Conservation (phyloP, 2,113 vertebrate species). For the Anolis carolinensis region DNA sequence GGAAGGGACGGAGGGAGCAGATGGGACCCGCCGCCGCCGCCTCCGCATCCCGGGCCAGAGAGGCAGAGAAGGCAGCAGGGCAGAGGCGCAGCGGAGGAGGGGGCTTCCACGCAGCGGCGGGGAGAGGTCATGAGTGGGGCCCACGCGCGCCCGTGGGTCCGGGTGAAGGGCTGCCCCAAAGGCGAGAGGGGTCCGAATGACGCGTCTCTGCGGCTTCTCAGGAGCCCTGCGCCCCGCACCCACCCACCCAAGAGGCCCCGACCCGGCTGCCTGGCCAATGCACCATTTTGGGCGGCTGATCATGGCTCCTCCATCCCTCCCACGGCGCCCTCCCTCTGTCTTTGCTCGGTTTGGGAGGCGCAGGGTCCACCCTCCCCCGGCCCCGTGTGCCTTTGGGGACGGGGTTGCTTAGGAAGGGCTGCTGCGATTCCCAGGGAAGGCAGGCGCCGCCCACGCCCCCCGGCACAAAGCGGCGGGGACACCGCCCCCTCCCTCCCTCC, state of each 20-base stretch:
- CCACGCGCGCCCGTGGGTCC: too few species aligned
- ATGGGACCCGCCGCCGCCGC: not conserved
- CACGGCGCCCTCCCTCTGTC: too few species aligned
- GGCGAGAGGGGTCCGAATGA: too few species aligned
- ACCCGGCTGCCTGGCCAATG: slow-evolving; percentile 47
- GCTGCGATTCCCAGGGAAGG: not conserved
- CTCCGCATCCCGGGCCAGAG: not conserved
- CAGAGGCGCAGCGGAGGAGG: not conserved
- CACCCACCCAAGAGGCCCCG: not conserved
- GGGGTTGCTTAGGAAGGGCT: too few species aligned
- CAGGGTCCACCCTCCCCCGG: too few species aligned
- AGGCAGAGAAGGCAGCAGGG: not conserved
- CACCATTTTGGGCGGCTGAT: slow-evolving; percentile 51
- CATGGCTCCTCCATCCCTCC: not conserved
- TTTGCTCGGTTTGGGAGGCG: too few species aligned
- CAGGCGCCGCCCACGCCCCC: slow-evolving; percentile 41
- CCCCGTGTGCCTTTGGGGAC: too few species aligned
- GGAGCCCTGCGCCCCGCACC: not conserved
- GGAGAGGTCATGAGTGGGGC: too few species aligned
- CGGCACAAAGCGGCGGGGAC: slow-evolving; percentile 36
- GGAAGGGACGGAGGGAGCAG: slow-evolving; percentile 5
- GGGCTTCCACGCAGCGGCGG: too few species aligned
- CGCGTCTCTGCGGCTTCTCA: not conserved
- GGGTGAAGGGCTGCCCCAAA: too few species aligned
- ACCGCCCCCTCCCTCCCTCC: slow-evolving; percentile 21